Evolutionary conservation across 2,113 vertebrate genomes (phyloP).

Genomic region (Strix uralensis): DNA sequence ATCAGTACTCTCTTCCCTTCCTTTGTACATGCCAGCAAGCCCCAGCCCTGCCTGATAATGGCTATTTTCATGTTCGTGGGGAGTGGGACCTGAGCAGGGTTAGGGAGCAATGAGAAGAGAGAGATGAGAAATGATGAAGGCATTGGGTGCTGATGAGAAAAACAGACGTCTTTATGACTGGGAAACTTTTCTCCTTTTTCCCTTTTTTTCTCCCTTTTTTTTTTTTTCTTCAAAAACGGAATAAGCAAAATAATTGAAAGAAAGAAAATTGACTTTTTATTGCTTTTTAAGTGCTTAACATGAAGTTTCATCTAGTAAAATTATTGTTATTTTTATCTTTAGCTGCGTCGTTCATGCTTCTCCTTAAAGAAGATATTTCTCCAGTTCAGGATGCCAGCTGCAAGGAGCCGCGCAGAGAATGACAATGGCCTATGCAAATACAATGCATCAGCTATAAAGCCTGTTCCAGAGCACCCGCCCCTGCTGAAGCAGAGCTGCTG

Average conservation of each 20-base stretch:
- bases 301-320: constrained; percentile 68
- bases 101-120: not conserved
- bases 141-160: not conserved
- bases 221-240: not conserved
- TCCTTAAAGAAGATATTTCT: constrained; percentile 57
- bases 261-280: constrained; percentile 67
- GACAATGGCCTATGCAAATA: constrained; percentile 61
- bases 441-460: constrained; percentile 10
- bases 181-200: not conserved
- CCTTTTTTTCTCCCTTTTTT: fast-evolving
- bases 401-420: constrained; percentile 54
- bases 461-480: not conserved
- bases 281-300: constrained; percentile 70
- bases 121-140: not conserved
- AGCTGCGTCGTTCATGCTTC: constrained; percentile 41
- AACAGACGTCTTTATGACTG: not conserved
- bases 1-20: not conserved
- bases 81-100: not conserved
- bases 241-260: constrained; percentile 69
- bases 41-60: not conserved
- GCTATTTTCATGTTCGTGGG: not conserved
- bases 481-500: not conserved
- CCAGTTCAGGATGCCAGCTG: constrained; percentile 65
- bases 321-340: constrained; percentile 71
- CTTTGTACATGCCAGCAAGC: not conserved